Evolutionary conservation across 53 echinoderm and acorn worm genomes (phyloP), one percentile per base, ranked within the genome.

Genomic region (Apostichopus leukothele): DNA sequence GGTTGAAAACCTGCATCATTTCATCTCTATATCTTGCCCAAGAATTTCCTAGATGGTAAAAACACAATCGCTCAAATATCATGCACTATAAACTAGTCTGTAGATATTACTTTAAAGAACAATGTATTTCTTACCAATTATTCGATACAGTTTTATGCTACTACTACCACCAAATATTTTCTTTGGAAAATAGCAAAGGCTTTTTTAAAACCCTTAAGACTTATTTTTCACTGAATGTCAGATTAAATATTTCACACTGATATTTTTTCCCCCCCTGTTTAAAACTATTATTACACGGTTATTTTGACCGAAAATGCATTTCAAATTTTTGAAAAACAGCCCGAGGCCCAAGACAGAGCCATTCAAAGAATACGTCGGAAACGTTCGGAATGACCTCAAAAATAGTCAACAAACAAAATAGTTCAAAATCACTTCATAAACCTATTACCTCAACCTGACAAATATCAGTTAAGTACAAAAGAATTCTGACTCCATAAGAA

Each of bases 281-380:
- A 63, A 16, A 13, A 11, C 63, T 63, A 13, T 63, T 63, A 63
- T 63, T 13, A 63, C 63, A 63, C 9, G 16, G 78, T 7, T 78
- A 18, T 78, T 77, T 79, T 79, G 53, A 53, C 52, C 79, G 12
- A 39, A 12, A 52, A 79, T 79, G 79, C 52, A 5, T 16, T 79
- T 52, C 79, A 51, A 51, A 50, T 53, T 79, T 53, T 79, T 79
- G 53, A 79, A 77, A 79, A 79, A 79, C 79, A 79, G 79, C 79
- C 79, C 51, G 8, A 50, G 79, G 79, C 79, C 39, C 39, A 79
- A 51, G 53, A 27, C 53, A 79, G 16, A 39, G 51, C n/a, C 53
- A 63, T 79, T 53, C 51, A 79, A 51, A 53, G 79, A 52, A 51
- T 19, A 50, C 51, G 10, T 53, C 79, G 51, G 79, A 53, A 79